These are phyloP conservation scores for Nymphalis c-album DNA, from an alignment of 2,888 invertebrate genomes.

Conservation along the genomic window DNA sequence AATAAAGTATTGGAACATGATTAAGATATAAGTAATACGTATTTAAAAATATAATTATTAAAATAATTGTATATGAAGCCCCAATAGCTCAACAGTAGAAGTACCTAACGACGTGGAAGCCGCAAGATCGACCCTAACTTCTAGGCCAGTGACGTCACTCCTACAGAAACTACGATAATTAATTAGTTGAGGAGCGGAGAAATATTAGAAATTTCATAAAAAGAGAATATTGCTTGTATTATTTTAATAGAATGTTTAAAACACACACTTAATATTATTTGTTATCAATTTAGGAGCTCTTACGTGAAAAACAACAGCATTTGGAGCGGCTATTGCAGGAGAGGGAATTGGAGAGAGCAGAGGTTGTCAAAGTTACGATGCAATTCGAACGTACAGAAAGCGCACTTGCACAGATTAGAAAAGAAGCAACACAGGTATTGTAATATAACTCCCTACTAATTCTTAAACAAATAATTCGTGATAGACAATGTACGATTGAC, in stretches of 20 bases:
- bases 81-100: too few species aligned
- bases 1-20: conserved; percentile 35
- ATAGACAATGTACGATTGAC: too few species aligned
- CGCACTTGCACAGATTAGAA: conserved; percentile 80
- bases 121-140: too few species aligned
- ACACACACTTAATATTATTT: conserved; percentile 2
- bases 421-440: conserved; percentile 84
- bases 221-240: too few species aligned
- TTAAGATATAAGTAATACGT: conserved; percentile 15
- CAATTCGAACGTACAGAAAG: conserved; percentile 90
- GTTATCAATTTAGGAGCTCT: conserved; percentile 85
- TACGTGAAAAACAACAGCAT: conserved; percentile 96
- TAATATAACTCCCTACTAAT: too few species aligned
- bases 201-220: too few species aligned
- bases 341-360: conserved; percentile 93
- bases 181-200: too few species aligned
- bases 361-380: conserved; percentile 90
- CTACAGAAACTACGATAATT: too few species aligned
- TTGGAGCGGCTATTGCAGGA: conserved; percentile 95
- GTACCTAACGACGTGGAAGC: too few species aligned
- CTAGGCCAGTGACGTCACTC: too few species aligned
- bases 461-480: not conserved
- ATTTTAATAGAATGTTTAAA: not conserved
- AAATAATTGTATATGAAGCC: not conserved
- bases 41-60: not conserved